Evolutionary conservation across 2,113 vertebrate species (phyloP).

Genomic region (Malaclemys terrapin): DNA sequence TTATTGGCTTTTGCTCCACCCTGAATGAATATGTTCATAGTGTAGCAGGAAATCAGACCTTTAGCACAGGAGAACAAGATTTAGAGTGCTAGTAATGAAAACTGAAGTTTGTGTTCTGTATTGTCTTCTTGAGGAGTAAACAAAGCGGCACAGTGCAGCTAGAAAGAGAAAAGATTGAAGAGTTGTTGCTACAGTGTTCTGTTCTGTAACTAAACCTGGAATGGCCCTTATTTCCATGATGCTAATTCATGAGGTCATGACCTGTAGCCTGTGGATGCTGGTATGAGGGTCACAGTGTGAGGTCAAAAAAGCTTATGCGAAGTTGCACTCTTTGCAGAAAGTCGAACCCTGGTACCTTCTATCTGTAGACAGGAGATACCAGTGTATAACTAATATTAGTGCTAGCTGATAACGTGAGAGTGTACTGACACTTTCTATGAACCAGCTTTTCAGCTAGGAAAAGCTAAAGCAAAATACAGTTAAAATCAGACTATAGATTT

Average conservation of each 20-base stretch:
- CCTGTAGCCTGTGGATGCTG: constrained; percentile 75
- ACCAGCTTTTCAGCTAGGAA: constrained; percentile 36
- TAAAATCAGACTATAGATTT: constrained; percentile 6
- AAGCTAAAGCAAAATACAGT: constrained; percentile 50
- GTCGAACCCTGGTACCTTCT: constrained; percentile 47
- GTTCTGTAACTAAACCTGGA: constrained; percentile 71
- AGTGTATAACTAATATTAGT: constrained; percentile 24
- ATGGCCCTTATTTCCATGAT: constrained; percentile 72
- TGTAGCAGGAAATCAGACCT: not conserved
- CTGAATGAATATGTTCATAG: constrained; percentile 36
- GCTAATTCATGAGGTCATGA: constrained; percentile 80
- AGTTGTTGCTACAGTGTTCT: constrained; percentile 59
- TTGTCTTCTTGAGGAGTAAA: constrained; percentile 55
- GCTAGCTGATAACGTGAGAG: constrained; percentile 57
- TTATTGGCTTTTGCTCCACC: constrained; percentile 42
- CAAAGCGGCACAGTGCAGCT: constrained; percentile 38
- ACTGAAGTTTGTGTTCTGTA: constrained; percentile 57
- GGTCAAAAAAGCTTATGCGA: constrained; percentile 71
- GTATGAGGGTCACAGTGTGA: constrained; percentile 75
- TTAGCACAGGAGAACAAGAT: constrained; percentile 27
- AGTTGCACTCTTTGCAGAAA: constrained; percentile 35
- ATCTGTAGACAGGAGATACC: constrained; percentile 43
- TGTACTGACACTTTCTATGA: constrained; percentile 55
- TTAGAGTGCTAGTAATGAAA: constrained; percentile 47
- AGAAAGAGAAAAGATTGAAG: constrained; percentile 44